A percentile compares a stretch with the other conserved stretches of the same genome.
phyloP scores from a whole-genome alignment of 2,797 vertebrate genomes.

The Melanitta fusca region DNA sequence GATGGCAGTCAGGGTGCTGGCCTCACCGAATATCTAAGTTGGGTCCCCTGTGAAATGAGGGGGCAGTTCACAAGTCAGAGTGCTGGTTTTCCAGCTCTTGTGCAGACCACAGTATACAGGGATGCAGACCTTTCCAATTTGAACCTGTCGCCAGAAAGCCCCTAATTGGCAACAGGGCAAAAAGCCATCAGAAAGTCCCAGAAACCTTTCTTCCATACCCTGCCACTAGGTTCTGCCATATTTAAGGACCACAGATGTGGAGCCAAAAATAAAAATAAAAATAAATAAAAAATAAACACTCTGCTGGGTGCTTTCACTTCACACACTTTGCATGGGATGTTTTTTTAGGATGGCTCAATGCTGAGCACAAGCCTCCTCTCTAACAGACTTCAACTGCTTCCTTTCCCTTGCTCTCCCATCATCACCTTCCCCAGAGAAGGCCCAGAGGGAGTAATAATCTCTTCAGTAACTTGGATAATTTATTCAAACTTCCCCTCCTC shows the following conservation, averaged over 20 bases:
- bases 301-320: neutral
- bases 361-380: fast-evolving
- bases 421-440: neutral
- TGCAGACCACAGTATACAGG: neutral
- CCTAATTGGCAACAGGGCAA: neutral
- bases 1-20: neutral
- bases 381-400: neutral
- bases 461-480: neutral
- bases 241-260: neutral
- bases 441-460: neutral
- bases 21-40: fast-evolving
- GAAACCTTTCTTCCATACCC: neutral
- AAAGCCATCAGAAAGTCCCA: neutral
- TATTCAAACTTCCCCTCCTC: neutral
- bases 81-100: neutral
- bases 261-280: neutral
- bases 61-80: fast-evolving
- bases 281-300: neutral
- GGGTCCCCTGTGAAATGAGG: neutral
- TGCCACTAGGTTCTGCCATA: neutral
- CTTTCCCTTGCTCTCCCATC: neutral
- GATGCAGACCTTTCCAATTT: neutral
- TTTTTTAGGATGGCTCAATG: fast-evolving
- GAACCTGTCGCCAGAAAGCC: neutral
- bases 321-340: fast-evolving